Conservation (phyloP, 2,797 vertebrate genomes). For the Knipowitschia caucasica region DNA sequence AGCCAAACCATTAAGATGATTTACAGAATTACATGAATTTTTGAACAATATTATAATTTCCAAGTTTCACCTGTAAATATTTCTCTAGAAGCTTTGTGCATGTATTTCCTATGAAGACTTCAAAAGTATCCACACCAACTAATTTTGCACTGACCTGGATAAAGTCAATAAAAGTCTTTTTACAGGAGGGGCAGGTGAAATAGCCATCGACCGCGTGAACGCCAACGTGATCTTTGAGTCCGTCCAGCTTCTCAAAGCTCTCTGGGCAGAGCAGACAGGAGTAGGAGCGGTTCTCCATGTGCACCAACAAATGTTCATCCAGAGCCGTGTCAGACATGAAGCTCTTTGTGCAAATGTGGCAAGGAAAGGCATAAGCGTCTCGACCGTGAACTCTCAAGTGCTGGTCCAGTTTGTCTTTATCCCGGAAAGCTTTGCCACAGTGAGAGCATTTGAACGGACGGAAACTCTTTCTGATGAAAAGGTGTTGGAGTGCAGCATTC, state of each 20-base stretch:
- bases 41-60: too few relatives aligned
- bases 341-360: constrained; percentile 94
- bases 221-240: constrained; percentile 92
- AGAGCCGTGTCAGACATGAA: constrained; percentile 85
- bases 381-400: constrained; percentile 91
- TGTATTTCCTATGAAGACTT: too few relatives aligned
- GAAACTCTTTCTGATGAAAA: constrained; percentile 95
- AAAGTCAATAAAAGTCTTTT: constrained; percentile 93
- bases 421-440: constrained; percentile 95
- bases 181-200: constrained; percentile 94
- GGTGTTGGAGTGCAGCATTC: constrained; percentile 96
- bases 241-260: constrained; percentile 90
- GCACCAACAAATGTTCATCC: constrained; percentile 91
- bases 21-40: too few relatives aligned
- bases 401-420: constrained; percentile 95
- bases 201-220: constrained; percentile 88
- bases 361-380: constrained; percentile 88
- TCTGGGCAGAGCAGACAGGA: constrained; percentile 93
- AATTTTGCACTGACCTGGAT: constrained; percentile 85
- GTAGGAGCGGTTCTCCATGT: constrained; percentile 92
- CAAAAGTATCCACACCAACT: too few relatives aligned
- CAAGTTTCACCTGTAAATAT: too few relatives aligned
- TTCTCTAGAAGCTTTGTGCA: too few relatives aligned
- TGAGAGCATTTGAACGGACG: constrained; percentile 95
- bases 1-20: too few relatives aligned